Base-by-base conservation (phyloP, 2,888 invertebrate species). In the Brenthis hecate region DNA sequence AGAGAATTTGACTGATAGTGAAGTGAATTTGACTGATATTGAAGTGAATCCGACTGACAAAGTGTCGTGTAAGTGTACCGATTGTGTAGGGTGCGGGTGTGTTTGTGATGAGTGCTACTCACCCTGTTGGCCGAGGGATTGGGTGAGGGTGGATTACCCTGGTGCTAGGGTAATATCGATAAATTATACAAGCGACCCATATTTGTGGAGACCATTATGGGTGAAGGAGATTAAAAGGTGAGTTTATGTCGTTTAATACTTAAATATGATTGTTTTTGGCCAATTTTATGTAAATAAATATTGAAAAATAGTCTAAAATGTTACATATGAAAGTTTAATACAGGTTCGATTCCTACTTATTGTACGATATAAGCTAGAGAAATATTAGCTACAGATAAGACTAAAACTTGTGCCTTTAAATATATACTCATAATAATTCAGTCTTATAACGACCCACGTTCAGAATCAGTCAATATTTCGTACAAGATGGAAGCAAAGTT, bases 71-170 rank as follows among this genome's bases (percentile, higher is more conserved):
- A 77, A 79, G 73, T 83, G 82, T 73, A 75, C 68, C 50, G 79
- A 74, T 53, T 91, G 91, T 56, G 81, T 82, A 47, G 92, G 92
- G 0, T 92, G 92, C 53, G 92, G 92, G 0, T 93, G 92, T 66
- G 72, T 86, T 0, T 92, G 92, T 62, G 89, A 88, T 43, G 81
- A 87, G 4, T 93, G 93, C 65, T 95, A 94, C 77, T 95, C 95
- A 0, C 84, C 87, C 13, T 97, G 97, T 80, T 98, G 97, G 97
- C 98, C 98, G 0, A 93, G 94, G 70, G 97, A 98, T 82, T 98
- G 98, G 98, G 85, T 98, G 32, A 95, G 96, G 0, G 81, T 94
- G 53, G 98, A 98, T 81, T 95, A 95, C 78, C 96, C 96, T 0
- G 94, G 95, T 0, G 95, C 96, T 0, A 93, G 98, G 56, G 94